Evolutionary conservation across 2,888 invertebrate genomes (phyloP).

Genomic region (Hypsopygia costalis): DNA sequence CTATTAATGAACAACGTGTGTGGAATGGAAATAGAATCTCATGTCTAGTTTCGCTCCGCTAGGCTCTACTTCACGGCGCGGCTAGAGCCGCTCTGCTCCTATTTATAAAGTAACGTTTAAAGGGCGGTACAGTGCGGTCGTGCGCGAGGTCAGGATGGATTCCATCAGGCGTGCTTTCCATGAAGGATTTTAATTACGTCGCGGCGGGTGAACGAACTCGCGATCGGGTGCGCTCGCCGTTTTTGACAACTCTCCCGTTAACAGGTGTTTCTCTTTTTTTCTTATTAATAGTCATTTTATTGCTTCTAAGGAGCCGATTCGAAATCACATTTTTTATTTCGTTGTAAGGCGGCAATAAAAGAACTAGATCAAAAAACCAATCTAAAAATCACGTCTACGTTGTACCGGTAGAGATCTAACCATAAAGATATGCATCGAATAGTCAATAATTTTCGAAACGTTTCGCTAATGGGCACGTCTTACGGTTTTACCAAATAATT

Average conservation of each 20-base stretch:
- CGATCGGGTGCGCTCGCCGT: constrained; percentile 42
- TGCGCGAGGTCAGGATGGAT: constrained; percentile 70
- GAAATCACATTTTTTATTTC: constrained; percentile 4
- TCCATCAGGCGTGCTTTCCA: constrained; percentile 74
- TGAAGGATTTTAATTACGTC: constrained; percentile 79
- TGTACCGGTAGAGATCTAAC: constrained; percentile 4
- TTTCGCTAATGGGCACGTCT: constrained; percentile 8
- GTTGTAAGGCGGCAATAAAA: constrained; percentile 4
- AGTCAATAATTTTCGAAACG: constrained; percentile 9
- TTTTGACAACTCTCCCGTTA: constrained; percentile 49
- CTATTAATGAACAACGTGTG: not conserved
- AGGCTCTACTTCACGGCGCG: constrained; percentile 14
- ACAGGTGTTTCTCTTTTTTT: constrained; percentile 44
- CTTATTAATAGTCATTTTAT: constrained; percentile 8
- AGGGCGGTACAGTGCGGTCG: constrained; percentile 64
- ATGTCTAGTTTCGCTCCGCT: constrained; percentile 8
- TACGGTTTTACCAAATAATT: constrained; percentile 8
- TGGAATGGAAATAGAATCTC: constrained; percentile 1
- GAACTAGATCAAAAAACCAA: not conserved
- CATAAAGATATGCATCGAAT: constrained; percentile 6
- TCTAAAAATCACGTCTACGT: constrained; percentile 1
- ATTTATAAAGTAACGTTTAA: constrained; percentile 70
- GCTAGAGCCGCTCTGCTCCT: constrained; percentile 43
- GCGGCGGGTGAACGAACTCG: constrained; percentile 59
- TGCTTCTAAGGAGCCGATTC: constrained; percentile 1